phyloP scores from a whole-genome alignment of 2,113 vertebrate species.

The Phrynosoma platyrhinos region DNA sequence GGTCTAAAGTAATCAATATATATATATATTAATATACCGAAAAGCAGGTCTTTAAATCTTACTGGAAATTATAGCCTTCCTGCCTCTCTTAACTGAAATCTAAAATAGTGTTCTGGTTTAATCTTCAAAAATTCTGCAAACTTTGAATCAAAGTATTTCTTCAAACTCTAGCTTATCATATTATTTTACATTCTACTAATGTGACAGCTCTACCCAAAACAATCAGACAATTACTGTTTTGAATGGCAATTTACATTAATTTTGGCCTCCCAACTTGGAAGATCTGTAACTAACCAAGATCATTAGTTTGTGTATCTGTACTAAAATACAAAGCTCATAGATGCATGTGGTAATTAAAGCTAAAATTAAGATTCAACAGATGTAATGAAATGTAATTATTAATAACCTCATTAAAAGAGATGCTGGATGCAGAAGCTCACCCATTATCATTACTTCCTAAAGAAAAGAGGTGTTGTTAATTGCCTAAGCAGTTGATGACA shows the following conservation, averaged over 20 bases:
- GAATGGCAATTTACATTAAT: slow-evolving; percentile 47
- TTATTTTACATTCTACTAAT: slow-evolving; percentile 15
- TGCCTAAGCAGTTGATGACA: slow-evolving; percentile 61
- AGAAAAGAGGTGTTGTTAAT: slow-evolving; percentile 66
- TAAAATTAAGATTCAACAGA: slow-evolving; percentile 63
- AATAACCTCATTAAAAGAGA: slow-evolving; percentile 71
- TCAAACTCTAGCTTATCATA: slow-evolving; percentile 9
- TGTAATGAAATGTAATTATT: slow-evolving; percentile 65
- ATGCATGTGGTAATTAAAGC: slow-evolving; percentile 60
- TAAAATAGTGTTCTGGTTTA: not conserved
- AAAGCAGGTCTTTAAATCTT: not conserved
- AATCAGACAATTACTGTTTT: slow-evolving; percentile 42
- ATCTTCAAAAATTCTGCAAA: not conserved
- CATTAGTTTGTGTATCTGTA: slow-evolving; percentile 23
- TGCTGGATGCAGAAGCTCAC: slow-evolving; percentile 67
- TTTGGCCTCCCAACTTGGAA: slow-evolving; percentile 15
- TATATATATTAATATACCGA: too few species aligned
- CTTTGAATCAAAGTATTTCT: not conserved
- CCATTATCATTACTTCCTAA: slow-evolving; percentile 61
- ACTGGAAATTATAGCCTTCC: too few species aligned
- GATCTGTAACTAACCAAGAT: slow-evolving; percentile 42
- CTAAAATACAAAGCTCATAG: slow-evolving; percentile 53
- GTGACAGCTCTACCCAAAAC: slow-evolving; percentile 32
- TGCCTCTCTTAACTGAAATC: not conserved
- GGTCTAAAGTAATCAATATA: too few species aligned